phyloP scores from a whole-genome alignment of 30 jellyfish, hydroid and myxozoan genomes.

The Sanderia malayensis region DNA sequence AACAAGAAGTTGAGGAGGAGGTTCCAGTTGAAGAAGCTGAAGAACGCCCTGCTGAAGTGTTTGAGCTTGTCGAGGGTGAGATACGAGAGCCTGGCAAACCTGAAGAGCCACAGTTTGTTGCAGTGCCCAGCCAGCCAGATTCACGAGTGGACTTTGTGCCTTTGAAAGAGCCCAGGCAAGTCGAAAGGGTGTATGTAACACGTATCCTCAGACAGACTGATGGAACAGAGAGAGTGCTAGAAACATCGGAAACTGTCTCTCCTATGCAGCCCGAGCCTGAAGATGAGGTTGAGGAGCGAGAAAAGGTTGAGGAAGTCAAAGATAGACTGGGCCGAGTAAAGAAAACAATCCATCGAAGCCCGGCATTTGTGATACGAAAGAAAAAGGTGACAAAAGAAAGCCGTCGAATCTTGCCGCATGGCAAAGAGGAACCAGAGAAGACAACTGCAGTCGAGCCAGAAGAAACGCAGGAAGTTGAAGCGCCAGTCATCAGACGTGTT shows the following conservation, averaged over 20 bases:
- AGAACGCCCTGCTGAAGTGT: too few relatives aligned
- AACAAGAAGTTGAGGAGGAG: too few relatives aligned
- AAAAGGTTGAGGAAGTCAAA: slow-evolving; percentile 1
- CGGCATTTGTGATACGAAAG: not conserved
- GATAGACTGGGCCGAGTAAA: not conserved
- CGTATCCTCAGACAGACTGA: not conserved
- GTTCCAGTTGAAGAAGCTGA: too few relatives aligned
- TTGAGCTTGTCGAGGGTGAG: too few relatives aligned
- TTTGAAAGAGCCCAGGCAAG: not conserved
- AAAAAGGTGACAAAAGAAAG: not conserved
- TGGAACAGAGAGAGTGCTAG: not conserved
- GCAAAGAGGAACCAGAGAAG: not conserved
- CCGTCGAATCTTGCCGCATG: not conserved
- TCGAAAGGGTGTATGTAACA: not conserved
- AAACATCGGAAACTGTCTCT: not conserved
- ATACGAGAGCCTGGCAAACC: too few relatives aligned
- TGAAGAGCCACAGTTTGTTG: too few relatives aligned
- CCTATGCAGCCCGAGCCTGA: not conserved
- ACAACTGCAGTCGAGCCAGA: not conserved
- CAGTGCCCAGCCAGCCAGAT: too few relatives aligned
- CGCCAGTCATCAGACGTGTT: not conserved
- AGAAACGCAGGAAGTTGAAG: not conserved
- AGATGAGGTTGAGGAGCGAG: slow-evolving; percentile 34
- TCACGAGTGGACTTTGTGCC: too few relatives aligned
- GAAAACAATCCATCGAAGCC: not conserved